A percentile compares a stretch with the other conserved stretches of the same genome.
Conservation (phyloP, 2,888 invertebrate species). For the Plagiodera versicolora region DNA sequence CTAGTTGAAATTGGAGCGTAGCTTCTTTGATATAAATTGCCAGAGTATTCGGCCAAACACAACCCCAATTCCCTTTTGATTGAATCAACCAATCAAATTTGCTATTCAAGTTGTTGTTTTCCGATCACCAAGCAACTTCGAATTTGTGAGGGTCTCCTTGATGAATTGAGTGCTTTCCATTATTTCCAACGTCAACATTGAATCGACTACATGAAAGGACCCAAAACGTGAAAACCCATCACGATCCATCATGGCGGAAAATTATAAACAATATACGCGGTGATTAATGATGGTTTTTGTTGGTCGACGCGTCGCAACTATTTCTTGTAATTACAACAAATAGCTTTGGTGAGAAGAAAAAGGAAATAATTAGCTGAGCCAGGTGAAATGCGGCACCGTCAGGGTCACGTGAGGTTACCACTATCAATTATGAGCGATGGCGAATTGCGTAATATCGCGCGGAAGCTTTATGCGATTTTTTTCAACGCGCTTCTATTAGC, state of each 20-base stretch:
- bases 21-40: too few species aligned
- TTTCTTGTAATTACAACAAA: not conserved
- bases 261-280: not conserved
- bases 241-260: not conserved
- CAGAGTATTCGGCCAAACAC: not conserved
- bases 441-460: too few species aligned
- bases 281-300: not conserved
- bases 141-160: not conserved
- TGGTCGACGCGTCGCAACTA: not conserved
- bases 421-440: too few species aligned
- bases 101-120: not conserved
- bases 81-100: not conserved
- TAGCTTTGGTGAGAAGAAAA: too few species aligned
- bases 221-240: not conserved
- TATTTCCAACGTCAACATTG: not conserved
- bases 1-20: too few species aligned
- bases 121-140: not conserved
- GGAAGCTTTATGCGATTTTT: too few species aligned
- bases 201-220: not conserved
- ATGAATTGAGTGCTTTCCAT: not conserved
- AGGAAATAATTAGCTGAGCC: too few species aligned
- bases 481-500: too few species aligned
- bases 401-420: too few species aligned
- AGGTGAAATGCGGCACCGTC: too few species aligned
- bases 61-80: not conserved